Percentiles rank a stretch among this genome's conserved stretches.
These are phyloP conservation scores for Leuciscus waleckii DNA, from an alignment of 2,797 vertebrate species.

Conservation along the genomic window DNA sequence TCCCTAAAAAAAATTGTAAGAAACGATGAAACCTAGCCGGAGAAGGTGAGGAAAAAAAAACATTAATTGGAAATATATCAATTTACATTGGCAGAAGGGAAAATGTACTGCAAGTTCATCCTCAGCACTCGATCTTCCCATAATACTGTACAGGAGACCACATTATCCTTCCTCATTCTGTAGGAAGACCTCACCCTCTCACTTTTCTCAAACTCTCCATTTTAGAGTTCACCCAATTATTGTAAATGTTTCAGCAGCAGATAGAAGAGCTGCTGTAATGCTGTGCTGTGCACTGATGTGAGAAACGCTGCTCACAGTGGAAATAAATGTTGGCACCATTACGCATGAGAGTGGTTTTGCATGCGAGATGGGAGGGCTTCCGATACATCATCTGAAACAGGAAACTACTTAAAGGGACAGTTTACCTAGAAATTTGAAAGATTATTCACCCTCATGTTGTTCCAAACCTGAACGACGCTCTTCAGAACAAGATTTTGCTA, in stretches of 20 bases:
- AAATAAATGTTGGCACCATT: conserved; percentile 13
- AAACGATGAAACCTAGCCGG: background rate
- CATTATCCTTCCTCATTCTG: background rate
- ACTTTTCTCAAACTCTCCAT: background rate
- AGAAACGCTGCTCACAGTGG: background rate
- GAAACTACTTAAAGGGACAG: conserved; percentile 7
- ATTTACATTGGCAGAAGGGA: background rate
- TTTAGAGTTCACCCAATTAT: conserved; percentile 18
- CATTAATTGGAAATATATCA: background rate
- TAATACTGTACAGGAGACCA: background rate
- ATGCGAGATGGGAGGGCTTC: background rate
- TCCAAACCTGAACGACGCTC: background rate
- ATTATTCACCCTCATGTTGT: background rate
- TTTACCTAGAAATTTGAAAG: background rate
- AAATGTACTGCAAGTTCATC: background rate
- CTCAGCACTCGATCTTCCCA: background rate
- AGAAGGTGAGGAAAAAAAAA: background rate
- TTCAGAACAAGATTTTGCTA: background rate
- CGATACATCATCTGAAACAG: background rate
- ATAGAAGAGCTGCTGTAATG: conserved; percentile 15
- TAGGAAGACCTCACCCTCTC: background rate
- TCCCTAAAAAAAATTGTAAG: background rate
- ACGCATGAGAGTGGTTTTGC: background rate
- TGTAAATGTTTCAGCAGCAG: conserved; percentile 41
- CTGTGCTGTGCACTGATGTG: background rate